phyloP scores from a whole-genome alignment of 2,113 vertebrate species.

The Crotalus viridis region DNA sequence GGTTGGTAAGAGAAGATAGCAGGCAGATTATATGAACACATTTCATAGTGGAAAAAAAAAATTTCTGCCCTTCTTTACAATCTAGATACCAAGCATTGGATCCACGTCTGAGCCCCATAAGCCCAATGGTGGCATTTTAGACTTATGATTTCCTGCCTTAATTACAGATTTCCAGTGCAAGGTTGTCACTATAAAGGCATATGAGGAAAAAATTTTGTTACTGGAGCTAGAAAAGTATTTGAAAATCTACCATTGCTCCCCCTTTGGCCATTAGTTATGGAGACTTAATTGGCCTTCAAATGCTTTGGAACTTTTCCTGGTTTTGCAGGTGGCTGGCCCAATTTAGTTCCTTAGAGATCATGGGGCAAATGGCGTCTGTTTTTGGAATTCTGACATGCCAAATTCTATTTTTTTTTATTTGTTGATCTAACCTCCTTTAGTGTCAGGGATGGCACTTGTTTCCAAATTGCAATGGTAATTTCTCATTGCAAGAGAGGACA shows the following conservation, averaged over 20 bases:
- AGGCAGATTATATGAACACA: background rate
- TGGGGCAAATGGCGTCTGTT: conserved; percentile 10
- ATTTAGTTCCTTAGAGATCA: conserved; percentile 8
- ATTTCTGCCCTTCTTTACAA: background rate
- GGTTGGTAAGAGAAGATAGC: too few relatives aligned
- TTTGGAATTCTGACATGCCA: background rate
- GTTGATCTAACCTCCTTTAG: conserved; percentile 14
- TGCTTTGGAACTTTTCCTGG: conserved; percentile 3
- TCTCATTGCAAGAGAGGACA: background rate
- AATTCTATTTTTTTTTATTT: conserved; percentile 21
- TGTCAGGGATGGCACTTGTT: background rate
- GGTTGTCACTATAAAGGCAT: background rate
- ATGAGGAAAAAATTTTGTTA: background rate
- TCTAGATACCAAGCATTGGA: background rate
- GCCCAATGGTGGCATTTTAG: background rate
- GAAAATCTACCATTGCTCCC: background rate
- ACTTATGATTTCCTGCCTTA: background rate
- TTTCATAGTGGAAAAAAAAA: background rate
- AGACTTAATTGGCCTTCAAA: conserved; percentile 15
- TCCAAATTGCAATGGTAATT: background rate
- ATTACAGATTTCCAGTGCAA: background rate
- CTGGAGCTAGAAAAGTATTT: background rate
- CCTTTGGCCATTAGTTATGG: conserved; percentile 2
- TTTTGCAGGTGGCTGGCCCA: conserved; percentile 1
- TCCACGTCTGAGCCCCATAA: background rate